phyloP scores from a whole-genome alignment of 2,888 invertebrate genomes.

The Aspidiotus destructor region DNA sequence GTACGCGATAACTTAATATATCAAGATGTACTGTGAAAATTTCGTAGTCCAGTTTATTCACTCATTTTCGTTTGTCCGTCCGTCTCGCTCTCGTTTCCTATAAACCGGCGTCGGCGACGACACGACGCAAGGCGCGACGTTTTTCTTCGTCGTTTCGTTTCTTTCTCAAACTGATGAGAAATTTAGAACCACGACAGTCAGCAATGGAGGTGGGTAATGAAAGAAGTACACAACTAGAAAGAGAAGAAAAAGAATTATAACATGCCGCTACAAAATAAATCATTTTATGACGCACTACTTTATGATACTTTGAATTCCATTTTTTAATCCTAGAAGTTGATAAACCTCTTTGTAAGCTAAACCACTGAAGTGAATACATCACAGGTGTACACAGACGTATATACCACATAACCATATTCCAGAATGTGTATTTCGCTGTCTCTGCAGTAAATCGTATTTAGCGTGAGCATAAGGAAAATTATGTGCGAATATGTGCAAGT shows the following conservation, averaged over 20 bases:
- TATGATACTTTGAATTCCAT: slow-evolving; percentile 25
- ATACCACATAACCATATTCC: no score
- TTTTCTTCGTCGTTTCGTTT: no score
- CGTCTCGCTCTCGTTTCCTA: no score
- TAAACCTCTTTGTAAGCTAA: slow-evolving; percentile 29
- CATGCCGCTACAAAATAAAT: slow-evolving; percentile 20
- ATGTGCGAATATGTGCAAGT: slow-evolving; percentile 4
- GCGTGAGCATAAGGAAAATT: not conserved
- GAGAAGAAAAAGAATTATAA: slow-evolving; percentile 1
- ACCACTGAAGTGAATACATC: slow-evolving; percentile 12
- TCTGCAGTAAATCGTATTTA: not conserved
- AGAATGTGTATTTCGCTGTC: no score
- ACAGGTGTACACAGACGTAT: not conserved
- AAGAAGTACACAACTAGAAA: not conserved
- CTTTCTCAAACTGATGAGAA: not conserved
- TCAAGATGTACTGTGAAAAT: no score
- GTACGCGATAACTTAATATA: no score
- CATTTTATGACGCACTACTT: slow-evolving; percentile 24
- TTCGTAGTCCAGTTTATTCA: no score
- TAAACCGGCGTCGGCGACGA: no score
- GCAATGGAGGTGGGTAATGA: not conserved
- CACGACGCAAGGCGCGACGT: no score
- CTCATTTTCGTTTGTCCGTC: no score
- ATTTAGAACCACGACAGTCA: not conserved
- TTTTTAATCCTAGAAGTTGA: slow-evolving; percentile 23